These are phyloP conservation scores for Pheucticus melanocephalus DNA, from an alignment of 2,113 vertebrate species.

Conservation along the genomic window DNA sequence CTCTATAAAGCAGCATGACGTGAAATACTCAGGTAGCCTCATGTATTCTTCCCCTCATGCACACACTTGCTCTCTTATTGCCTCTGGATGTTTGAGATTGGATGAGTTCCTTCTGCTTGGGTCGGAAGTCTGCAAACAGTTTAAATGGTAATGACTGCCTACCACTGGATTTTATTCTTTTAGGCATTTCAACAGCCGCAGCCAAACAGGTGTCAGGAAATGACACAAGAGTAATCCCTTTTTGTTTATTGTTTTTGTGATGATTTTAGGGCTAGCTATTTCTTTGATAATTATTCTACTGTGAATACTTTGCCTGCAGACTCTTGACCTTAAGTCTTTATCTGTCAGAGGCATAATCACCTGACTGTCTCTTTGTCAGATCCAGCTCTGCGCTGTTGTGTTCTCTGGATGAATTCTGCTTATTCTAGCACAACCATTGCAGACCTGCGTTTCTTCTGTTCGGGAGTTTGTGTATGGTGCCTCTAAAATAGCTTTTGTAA, in stretches of 20 bases:
- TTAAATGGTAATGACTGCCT: not conserved
- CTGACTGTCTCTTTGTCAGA: not conserved
- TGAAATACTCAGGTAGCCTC: not conserved
- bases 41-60: not conserved
- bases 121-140: not conserved
- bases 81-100: not conserved
- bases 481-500: not conserved
- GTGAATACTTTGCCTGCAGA: not conserved
- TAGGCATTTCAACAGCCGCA: not conserved
- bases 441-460: not conserved
- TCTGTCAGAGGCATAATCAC: not conserved
- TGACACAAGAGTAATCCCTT: not conserved
- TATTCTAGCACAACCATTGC: not conserved
- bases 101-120: not conserved
- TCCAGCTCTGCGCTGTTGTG: not conserved
- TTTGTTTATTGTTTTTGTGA: not conserved
- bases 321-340: not conserved
- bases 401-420: not conserved
- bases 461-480: not conserved
- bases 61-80: not conserved
- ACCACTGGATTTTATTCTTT: not conserved
- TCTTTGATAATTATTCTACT: not conserved
- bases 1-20: not conserved
- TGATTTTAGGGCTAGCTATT: not conserved
- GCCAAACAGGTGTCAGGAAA: constrained; percentile 17